Base-by-base conservation (phyloP, 2,797 vertebrate species). In the Vipera ursinii region DNA sequence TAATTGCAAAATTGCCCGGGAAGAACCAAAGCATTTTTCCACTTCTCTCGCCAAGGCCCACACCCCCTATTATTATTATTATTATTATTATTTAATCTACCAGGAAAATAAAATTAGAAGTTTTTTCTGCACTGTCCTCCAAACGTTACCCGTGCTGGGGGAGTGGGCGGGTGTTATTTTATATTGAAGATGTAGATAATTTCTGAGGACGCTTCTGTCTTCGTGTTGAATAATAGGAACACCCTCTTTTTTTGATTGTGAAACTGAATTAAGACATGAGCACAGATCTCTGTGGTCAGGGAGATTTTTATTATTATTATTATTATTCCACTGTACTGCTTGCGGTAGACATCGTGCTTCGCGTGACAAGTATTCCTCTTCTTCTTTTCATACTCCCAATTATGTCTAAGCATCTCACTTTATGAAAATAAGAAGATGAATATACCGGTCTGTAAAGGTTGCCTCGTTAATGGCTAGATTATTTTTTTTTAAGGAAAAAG, bases 331-430 rank as follows among this genome's bases (percentile, higher is more conserved):
- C 95, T 95, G 92, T 95, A 96, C 95, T 97, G 97, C 97, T 97
- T 97, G 96, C 95, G 95, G 86, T 97, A 97, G 95, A 96, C 94
- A 94, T 93, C 94, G 96, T 73, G 94, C 97, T 96, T 94, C 93
- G 55, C 28, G 92, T 95, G 90, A 91, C 10, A 89, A 96, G 95
- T 96, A 93, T 97, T 96, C 95, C 93, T 97, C 96, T 96, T 96
- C 96, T 97, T 96, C 32, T 95, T 97, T 97, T 97, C 97, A 96
- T 93, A 82, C 91, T 97, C 96, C 44, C 93, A 93, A 95, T 96
- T 95, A 97, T 89, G 97, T 98, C 97, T 97, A 97, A 98, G 97
- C 98, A 98, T 98, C 98, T 98, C 97, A 97, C 97, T 97, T 96
- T 93, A 94, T 96, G 96, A 95, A 95, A 96, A 96, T 91, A 95